Conservation (phyloP, 2,113 vertebrate species). For the Mormoops blainvillei region DNA sequence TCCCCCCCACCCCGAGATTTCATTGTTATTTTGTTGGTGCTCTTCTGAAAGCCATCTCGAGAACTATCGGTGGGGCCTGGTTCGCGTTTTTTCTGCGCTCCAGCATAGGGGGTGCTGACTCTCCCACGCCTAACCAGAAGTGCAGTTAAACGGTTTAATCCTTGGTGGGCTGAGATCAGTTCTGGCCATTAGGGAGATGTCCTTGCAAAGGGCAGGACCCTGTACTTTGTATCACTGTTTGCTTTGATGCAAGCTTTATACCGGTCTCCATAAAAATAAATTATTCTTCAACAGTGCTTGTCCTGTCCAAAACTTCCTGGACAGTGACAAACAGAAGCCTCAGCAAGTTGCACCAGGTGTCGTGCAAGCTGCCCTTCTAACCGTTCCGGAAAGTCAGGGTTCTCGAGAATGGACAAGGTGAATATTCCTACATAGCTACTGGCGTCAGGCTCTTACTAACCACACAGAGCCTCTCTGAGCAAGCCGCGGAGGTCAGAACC, state of each 20-base stretch:
- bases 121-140: background rate
- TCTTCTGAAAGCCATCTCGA: background rate
- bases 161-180: background rate
- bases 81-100: background rate
- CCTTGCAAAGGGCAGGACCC: background rate
- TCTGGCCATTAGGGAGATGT: background rate
- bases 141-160: background rate
- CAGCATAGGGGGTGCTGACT: background rate
- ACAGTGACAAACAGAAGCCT: background rate
- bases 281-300: background rate
- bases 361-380: background rate
- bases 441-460: background rate
- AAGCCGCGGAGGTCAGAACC: background rate
- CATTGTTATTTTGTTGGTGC: background rate
- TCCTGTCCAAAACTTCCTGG: background rate
- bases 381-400: background rate
- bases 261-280: background rate
- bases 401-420: background rate
- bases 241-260: background rate
- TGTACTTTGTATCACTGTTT: background rate
- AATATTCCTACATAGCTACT: background rate
- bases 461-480: background rate
- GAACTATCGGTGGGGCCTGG: background rate
- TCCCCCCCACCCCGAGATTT: background rate
- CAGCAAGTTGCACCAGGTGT: no score